These are phyloP conservation scores for Drosophila putrida DNA, from an alignment of 2,888 invertebrate species.

Conservation along the genomic window DNA sequence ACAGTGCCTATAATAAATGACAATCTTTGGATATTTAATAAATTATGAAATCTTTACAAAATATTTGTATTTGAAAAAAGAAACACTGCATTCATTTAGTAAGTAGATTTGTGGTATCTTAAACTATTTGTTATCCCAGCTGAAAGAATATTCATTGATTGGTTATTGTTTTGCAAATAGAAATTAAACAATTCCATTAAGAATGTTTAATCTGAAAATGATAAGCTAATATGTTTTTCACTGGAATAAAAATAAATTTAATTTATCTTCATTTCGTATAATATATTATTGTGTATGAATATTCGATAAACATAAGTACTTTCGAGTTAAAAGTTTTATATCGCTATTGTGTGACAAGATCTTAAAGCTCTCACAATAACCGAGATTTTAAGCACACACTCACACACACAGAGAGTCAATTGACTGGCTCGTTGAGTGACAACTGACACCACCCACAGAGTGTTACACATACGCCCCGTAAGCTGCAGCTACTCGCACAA, in stretches of 20 bases:
- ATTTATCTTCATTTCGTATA: conserved; percentile 11
- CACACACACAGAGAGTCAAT: conserved; percentile 38
- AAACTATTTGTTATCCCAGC: conserved; percentile 2
- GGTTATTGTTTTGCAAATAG: neutral
- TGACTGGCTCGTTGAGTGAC: conserved; percentile 52
- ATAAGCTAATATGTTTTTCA: neutral
- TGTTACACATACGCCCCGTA: conserved; percentile 57
- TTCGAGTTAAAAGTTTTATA: neutral
- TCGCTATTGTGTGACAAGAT: conserved; percentile 5
- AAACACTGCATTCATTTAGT: too few relatives aligned
- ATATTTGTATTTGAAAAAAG: neutral
- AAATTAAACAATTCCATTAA: neutral
- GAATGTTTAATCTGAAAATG: conserved; percentile 11
- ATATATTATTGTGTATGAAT: conserved; percentile 3
- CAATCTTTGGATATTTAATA: neutral
- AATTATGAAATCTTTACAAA: neutral
- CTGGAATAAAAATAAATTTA: neutral
- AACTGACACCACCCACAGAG: conserved; percentile 43
- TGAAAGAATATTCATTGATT: conserved; percentile 5
- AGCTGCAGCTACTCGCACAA: conserved; percentile 17
- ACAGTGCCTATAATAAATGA: too few relatives aligned
- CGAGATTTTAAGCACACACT: conserved; percentile 25
- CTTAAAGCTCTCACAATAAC: conserved; percentile 19
- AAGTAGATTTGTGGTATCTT: neutral
- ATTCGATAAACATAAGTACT: conserved; percentile 22